phyloP scores from a whole-genome alignment of 2,797 vertebrate species.

The Acestrorhynchus altus region DNA sequence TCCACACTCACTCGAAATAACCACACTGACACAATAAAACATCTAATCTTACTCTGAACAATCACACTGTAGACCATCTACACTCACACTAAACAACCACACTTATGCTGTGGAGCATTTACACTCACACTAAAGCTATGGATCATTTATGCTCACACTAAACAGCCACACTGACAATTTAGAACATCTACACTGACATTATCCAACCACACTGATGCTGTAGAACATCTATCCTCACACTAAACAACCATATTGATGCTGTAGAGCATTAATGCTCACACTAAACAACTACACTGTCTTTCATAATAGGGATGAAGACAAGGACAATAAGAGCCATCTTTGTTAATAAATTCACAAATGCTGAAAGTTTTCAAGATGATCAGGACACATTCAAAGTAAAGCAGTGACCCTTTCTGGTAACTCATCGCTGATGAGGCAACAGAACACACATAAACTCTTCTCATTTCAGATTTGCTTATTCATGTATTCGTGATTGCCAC shows the following conservation, averaged over 20 bases:
- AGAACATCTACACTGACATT: background rate
- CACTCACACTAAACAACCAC: too few species aligned
- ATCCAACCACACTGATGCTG: background rate
- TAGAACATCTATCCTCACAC: background rate
- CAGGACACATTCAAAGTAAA: background rate
- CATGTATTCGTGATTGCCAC: slow-evolving; percentile 49
- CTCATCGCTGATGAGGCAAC: slow-evolving; percentile 21
- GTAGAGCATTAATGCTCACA: too few species aligned
- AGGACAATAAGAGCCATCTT: background rate
- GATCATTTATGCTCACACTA: too few species aligned
- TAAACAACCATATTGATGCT: background rate
- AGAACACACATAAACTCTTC: slow-evolving; percentile 16
- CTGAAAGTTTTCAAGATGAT: background rate
- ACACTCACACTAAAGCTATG: background rate
- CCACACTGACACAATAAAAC: background rate
- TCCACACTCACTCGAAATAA: background rate
- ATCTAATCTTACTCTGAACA: background rate
- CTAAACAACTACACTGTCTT: background rate
- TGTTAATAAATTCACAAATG: background rate
- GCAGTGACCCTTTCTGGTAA: slow-evolving; percentile 38
- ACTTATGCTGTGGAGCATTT: too few species aligned
- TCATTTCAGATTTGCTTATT: slow-evolving; percentile 43
- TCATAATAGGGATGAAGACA: background rate
- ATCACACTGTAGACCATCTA: background rate
- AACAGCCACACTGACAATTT: background rate